Evolutionary conservation across 2,113 vertebrate genomes (phyloP).

Genomic region (Ploceus nigricollis): DNA sequence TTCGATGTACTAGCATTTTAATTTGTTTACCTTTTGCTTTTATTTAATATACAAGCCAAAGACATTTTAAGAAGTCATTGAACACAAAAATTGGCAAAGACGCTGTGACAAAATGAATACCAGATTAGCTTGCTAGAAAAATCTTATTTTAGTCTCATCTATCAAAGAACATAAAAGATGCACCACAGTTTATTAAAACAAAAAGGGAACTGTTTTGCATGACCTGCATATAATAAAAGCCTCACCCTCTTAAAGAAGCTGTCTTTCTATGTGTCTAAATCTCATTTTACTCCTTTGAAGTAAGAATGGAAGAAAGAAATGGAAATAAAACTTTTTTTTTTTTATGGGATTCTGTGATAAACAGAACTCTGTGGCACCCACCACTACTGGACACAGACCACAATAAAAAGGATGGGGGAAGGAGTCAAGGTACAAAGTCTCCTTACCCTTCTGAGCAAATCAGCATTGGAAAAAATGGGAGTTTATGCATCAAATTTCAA

Average conservation of each 20-base stretch:
- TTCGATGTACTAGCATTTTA: not conserved
- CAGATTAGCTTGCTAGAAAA: not conserved
- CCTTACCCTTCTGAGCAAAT: not conserved
- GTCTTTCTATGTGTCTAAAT: not conserved
- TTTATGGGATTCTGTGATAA: not conserved
- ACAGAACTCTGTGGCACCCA: not conserved
- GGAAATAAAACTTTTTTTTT: not conserved
- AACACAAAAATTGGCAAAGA: not conserved
- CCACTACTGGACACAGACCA: not conserved
- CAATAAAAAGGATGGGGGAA: not conserved
- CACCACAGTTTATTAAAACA: not conserved
- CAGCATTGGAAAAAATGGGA: not conserved
- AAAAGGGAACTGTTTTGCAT: not conserved
- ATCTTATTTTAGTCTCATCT: not conserved
- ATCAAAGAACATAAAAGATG: not conserved
- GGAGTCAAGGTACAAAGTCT: not conserved
- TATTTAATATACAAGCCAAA: not conserved
- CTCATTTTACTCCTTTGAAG: not conserved
- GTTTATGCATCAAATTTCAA: not conserved
- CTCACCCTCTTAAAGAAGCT: not conserved
- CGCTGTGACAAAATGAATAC: not conserved
- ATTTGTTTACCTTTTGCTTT: not conserved
- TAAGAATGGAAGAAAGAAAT: not conserved
- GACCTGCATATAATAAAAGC: not conserved
- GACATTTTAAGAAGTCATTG: not conserved